phyloP scores from a whole-genome alignment of 2,888 invertebrate species.

The Mayetiola destructor region DNA sequence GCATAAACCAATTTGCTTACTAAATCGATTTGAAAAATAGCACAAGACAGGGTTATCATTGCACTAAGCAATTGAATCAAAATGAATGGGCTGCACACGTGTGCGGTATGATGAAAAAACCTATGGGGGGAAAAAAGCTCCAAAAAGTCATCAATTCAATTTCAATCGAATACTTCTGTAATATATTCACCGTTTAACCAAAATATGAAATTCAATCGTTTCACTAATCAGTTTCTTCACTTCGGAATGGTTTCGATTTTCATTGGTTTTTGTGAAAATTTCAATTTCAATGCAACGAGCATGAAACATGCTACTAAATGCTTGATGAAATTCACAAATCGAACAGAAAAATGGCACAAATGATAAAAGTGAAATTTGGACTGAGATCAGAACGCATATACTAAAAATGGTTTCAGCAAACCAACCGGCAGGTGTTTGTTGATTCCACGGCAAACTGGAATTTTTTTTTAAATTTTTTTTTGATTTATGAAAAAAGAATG shows the following conservation, averaged over 20 bases:
- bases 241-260: not conserved
- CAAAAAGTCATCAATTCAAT: too few relatives aligned
- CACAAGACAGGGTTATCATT: not conserved
- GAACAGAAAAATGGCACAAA: not conserved
- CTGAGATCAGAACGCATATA: not conserved
- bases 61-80: not conserved
- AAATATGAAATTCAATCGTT: not conserved
- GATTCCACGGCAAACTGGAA: not conserved
- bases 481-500: not conserved
- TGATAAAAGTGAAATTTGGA: not conserved
- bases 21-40: not conserved
- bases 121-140: not conserved
- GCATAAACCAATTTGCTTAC: not conserved
- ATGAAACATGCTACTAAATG: not conserved
- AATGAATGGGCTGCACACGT: not conserved
- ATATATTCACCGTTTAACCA: not conserved
- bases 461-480: not conserved
- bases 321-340: not conserved
- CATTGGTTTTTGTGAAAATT: not conserved
- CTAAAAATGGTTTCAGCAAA: not conserved
- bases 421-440: not conserved
- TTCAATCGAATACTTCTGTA: not conserved
- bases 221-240: not conserved
- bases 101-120: not conserved
- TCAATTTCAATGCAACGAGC: not conserved